Evolutionary conservation across 2,888 invertebrate species (phyloP).

Genomic region (Argyra leucocephala): DNA sequence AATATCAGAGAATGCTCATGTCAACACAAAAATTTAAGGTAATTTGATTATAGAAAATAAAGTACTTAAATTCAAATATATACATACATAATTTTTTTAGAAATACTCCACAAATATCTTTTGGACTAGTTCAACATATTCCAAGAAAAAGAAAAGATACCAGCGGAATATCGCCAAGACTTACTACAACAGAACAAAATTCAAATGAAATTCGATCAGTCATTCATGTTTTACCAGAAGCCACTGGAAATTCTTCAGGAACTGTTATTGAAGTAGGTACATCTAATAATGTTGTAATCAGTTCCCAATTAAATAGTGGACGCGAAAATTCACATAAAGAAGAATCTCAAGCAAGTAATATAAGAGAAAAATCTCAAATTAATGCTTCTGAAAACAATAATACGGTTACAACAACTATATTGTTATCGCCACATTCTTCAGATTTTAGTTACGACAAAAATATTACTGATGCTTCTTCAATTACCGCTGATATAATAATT

Average conservation of each 20-base stretch:
- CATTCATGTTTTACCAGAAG: neutral
- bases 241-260: neutral
- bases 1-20: neutral
- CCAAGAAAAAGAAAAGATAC: neutral
- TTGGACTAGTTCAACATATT: neutral
- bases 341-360: neutral
- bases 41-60: neutral
- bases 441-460: neutral
- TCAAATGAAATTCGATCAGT: neutral
- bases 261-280: neutral
- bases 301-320: neutral
- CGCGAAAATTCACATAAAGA: neutral
- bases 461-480: neutral
- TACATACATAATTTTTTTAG: neutral
- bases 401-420: neutral
- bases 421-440: neutral
- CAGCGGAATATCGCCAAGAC: neutral
- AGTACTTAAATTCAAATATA: neutral
- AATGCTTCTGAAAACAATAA: neutral
- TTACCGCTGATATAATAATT: neutral
- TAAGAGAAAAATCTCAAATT: neutral
- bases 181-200: neutral
- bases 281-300: neutral
- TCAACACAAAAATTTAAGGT: neutral
- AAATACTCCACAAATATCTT: neutral